Base-by-base conservation (phyloP, 1,140 invertebrate genomes). In the Pemphigus obesinymphae region DNA sequence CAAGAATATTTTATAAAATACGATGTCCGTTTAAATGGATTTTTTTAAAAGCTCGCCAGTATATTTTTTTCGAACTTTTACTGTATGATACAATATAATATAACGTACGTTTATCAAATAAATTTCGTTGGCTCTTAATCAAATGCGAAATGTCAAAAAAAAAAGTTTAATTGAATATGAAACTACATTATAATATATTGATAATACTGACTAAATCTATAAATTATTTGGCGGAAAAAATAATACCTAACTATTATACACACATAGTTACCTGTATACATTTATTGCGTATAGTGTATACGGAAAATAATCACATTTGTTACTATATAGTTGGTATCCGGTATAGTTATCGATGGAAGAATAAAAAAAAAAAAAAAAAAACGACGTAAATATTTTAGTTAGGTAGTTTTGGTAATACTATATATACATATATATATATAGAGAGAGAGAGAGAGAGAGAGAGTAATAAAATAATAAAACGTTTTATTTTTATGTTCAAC, bases 401-500 rank as follows among this genome's bases (percentile, higher is more conserved):
- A n/a, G n/a, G 10, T 70, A 73, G 4, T 10, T 73, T 20, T 31
- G 26, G 70, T 34, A 10, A n/a, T 50, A 73, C 13, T n/a, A n/a
- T n/a, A n/a, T n/a, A n/a, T n/a, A n/a, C n/a, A n/a, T n/a, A n/a
- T n/a, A n/a, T n/a, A n/a, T n/a, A n/a, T n/a, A n/a, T n/a, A n/a
- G n/a, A n/a, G n/a, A n/a, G n/a, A n/a, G n/a, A n/a, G n/a, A n/a
- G n/a, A n/a, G n/a, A n/a, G n/a, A 45, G 8, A 11, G 43, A 40
- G 37, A 11, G 43, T 50, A 50, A 48, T 73, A 73, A 73, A 73
- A 50, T n/a, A 50, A 73, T 31, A 73, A 73, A 70, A 73, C 70
- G 13, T 50, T 73, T 73, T 70, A 43, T 43, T 48, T 73, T 50
- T 73, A 50, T 31, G 45, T 31, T 50, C 70, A 73, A 50, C 45